phyloP scores from a whole-genome alignment of 37 sponge, comb jelly and placozoan species.

The Geodia barretti region DNA sequence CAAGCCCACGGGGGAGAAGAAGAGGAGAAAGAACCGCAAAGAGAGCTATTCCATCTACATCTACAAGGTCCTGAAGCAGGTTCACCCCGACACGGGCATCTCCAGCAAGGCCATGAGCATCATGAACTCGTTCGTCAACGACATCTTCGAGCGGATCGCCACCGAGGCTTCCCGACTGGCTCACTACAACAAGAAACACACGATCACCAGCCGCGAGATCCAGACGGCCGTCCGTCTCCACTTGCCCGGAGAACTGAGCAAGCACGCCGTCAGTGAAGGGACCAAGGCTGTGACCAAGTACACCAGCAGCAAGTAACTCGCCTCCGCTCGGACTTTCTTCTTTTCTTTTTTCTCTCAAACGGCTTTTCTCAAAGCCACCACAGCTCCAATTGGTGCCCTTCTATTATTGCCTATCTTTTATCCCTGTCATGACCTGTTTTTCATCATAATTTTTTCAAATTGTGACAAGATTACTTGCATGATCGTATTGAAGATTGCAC shows the following conservation, averaged over 20 bases:
- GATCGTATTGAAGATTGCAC: not conserved
- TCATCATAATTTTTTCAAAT: not conserved
- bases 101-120: constrained; percentile 95
- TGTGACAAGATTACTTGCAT: not conserved
- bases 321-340: not conserved
- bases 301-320: constrained; percentile 91
- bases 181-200: constrained; percentile 95
- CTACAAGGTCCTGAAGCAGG: constrained; percentile 98
- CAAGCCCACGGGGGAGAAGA: constrained; percentile 56
- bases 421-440: not conserved
- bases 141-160: constrained; percentile 94
- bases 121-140: constrained; percentile 98
- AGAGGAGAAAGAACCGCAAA: constrained; percentile 73
- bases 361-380: constrained; percentile 76
- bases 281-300: constrained; percentile 98
- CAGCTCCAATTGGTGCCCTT: constrained; percentile 17
- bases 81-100: constrained; percentile 96
- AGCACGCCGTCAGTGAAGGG: constrained; percentile 94
- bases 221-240: constrained; percentile 94
- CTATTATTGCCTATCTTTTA: not conserved
- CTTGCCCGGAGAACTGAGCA: constrained; percentile 91
- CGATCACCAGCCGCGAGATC: constrained; percentile 92
- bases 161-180: constrained; percentile 87
- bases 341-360: constrained; percentile 16
- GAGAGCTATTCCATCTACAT: constrained; percentile 96